These are phyloP conservation scores for Notospermus geniculatus DNA, from an alignment of 1,140 invertebrate genomes.

Conservation along the genomic window DNA sequence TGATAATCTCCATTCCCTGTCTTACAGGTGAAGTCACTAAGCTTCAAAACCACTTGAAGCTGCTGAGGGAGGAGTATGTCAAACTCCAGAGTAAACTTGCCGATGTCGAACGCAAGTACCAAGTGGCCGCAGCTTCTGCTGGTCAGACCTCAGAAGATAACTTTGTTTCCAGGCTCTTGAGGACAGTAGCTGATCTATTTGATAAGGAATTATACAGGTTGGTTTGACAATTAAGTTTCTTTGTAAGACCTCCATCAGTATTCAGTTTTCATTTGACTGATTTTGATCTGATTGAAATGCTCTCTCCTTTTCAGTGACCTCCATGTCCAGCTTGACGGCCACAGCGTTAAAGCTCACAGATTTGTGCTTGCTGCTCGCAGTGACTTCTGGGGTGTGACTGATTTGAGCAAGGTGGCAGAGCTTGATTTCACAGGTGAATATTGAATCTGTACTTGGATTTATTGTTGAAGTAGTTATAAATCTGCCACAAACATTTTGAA, in stretches of 20 bases:
- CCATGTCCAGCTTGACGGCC: conserved; percentile 64
- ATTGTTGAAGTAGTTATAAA: conserved; percentile 64
- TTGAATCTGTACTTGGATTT: background rate
- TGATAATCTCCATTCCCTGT: too few relatives aligned
- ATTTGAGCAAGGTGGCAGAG: conserved; percentile 65
- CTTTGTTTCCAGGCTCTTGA: conserved; percentile 77
- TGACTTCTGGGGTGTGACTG: conserved; percentile 74
- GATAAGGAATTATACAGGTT: conserved; percentile 75
- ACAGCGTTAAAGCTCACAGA: conserved; percentile 77
- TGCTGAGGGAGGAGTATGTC: conserved; percentile 87
- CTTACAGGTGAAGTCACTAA: conserved; percentile 58
- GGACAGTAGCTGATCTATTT: conserved; percentile 77
- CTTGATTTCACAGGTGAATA: conserved; percentile 67
- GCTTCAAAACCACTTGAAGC: conserved; percentile 79
- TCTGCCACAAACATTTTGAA: too few relatives aligned
- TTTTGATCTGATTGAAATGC: too few relatives aligned
- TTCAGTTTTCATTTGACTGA: too few relatives aligned
- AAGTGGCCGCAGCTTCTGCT: conserved; percentile 66
- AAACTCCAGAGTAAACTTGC: conserved; percentile 80
- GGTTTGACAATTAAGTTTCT: too few relatives aligned
- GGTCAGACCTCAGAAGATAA: conserved; percentile 63
- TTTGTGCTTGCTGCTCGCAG: conserved; percentile 86
- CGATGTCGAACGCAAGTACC: conserved; percentile 81
- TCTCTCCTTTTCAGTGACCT: conserved; percentile 58
- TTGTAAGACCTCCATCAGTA: too few relatives aligned